Evolutionary conservation across 2,888 invertebrate genomes (phyloP).

Genomic region (Calameuta filiformis): DNA sequence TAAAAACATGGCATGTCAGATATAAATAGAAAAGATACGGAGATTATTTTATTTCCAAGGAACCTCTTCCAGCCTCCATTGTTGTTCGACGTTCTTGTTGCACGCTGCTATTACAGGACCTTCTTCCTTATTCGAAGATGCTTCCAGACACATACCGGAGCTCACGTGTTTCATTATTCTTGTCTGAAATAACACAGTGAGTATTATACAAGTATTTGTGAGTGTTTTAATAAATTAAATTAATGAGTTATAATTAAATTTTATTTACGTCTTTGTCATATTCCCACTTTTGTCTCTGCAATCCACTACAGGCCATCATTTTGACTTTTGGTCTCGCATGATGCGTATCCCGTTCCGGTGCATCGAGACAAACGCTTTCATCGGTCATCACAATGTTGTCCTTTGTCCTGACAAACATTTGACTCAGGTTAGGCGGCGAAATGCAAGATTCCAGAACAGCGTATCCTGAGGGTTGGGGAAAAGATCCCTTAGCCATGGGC

Average conservation of each 20-base stretch:
- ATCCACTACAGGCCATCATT: slow-evolving; percentile 79
- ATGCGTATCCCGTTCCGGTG: slow-evolving; percentile 68
- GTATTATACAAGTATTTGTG: background rate
- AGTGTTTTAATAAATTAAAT: slow-evolving; percentile 4
- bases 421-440: slow-evolving; percentile 70
- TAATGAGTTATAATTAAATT: slow-evolving; percentile 1
- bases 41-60: slow-evolving; percentile 71
- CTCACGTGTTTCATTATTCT: slow-evolving; percentile 69
- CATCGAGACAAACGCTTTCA: slow-evolving; percentile 87
- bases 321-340: slow-evolving; percentile 74
- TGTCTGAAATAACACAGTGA: slow-evolving; percentile 59
- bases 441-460: slow-evolving; percentile 77
- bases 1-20: background rate
- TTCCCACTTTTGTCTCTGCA: slow-evolving; percentile 77
- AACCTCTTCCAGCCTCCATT: slow-evolving; percentile 77
- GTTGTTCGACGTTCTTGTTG: slow-evolving; percentile 70
- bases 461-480: slow-evolving; percentile 78
- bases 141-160: slow-evolving; percentile 72
- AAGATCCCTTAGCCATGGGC: slow-evolving; percentile 71
- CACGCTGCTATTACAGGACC: slow-evolving; percentile 73
- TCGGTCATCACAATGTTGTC: slow-evolving; percentile 85
- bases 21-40: background rate
- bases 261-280: slow-evolving; percentile 67
- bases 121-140: slow-evolving; percentile 66
- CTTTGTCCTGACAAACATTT: slow-evolving; percentile 78